phyloP scores from a whole-genome alignment of 2,888 invertebrate genomes.

The Drosophila prostipennis region DNA sequence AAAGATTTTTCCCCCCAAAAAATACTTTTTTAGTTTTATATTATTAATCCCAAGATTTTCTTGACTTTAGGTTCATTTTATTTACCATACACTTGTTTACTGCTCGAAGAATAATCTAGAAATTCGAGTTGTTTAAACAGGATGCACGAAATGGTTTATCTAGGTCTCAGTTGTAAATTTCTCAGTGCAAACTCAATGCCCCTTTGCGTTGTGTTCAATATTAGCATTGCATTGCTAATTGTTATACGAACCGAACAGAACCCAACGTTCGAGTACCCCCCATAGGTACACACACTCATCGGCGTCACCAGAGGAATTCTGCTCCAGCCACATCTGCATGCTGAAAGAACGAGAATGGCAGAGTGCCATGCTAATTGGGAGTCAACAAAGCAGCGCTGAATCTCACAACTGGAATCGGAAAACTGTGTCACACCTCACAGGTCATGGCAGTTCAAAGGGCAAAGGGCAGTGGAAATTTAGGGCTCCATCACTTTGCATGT shows the following conservation, averaged over 20 bases:
- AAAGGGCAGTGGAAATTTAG: neutral
- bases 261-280: constrained; percentile 4
- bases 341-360: neutral
- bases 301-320: constrained; percentile 7
- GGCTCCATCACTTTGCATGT: too few relatives aligned
- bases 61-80: too few relatives aligned
- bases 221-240: constrained; percentile 57
- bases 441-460: constrained; percentile 25
- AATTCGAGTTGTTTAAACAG: constrained; percentile 10
- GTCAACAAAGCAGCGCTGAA: constrained; percentile 29
- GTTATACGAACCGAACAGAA: constrained; percentile 33
- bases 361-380: constrained; percentile 21
- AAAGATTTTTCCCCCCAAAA: too few relatives aligned
- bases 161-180: constrained; percentile 17
- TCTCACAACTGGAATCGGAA: constrained; percentile 6
- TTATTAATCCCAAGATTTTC: too few relatives aligned
- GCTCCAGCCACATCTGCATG: constrained; percentile 1
- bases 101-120: neutral
- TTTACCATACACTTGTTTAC: neutral
- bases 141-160: constrained; percentile 11
- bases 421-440: constrained; percentile 43
- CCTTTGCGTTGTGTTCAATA: constrained; percentile 23
- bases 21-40: too few relatives aligned
- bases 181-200: constrained; percentile 3
- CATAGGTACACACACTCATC: constrained; percentile 5